These are phyloP conservation scores for Eudyptes chrysolophus DNA, from an alignment of 2,113 vertebrate species.

Conservation along the genomic window DNA sequence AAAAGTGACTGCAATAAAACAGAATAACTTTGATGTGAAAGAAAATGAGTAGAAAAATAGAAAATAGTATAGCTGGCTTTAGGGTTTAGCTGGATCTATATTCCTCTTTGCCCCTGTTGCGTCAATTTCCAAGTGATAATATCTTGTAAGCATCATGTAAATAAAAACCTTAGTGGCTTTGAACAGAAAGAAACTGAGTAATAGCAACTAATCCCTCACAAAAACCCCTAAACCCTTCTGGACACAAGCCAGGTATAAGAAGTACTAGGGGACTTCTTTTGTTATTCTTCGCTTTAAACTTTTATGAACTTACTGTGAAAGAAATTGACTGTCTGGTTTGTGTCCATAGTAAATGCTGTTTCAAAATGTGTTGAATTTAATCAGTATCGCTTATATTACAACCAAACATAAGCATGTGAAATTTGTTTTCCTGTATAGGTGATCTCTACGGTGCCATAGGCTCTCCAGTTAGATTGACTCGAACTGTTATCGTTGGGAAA, in stretches of 20 bases:
- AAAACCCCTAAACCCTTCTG: not conserved
- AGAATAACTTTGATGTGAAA: not conserved
- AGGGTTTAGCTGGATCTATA: not conserved
- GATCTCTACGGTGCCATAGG: constrained; percentile 88
- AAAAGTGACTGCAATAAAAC: not conserved
- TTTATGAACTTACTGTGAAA: not conserved
- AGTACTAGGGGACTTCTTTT: not conserved
- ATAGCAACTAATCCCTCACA: not conserved
- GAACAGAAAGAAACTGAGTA: not conserved
- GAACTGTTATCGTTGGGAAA: constrained; percentile 85
- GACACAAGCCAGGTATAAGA: not conserved
- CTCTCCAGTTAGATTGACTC: constrained; percentile 83
- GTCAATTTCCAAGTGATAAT: not conserved
- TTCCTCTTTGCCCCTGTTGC: not conserved
- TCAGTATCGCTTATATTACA: not conserved
- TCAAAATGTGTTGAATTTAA: not conserved
- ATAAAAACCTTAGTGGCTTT: not conserved
- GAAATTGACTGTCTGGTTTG: not conserved
- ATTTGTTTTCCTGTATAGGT: constrained; percentile 57
- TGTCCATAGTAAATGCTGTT: not conserved
- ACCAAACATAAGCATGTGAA: not conserved
- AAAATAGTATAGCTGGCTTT: not conserved
- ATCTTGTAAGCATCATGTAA: not conserved
- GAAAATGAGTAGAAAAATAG: not conserved
- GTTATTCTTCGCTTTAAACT: not conserved